A percentile compares a stretch with the other conserved stretches of the same genome.
Evolutionary conservation across 2,797 vertebrate species (phyloP).

Genomic region (Spizella passerina): DNA sequence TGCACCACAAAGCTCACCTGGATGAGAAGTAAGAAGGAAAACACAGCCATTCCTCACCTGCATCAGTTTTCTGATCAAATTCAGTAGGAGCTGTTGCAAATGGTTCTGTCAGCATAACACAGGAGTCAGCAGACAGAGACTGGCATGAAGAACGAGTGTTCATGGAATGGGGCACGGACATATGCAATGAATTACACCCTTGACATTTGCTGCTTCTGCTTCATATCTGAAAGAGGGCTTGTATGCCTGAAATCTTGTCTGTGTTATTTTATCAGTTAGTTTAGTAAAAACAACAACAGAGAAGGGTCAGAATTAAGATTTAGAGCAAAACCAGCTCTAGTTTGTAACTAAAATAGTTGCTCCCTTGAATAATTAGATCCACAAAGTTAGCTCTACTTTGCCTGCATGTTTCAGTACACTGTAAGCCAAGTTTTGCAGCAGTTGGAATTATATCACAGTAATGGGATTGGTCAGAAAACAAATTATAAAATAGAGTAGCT

Average conservation of each 20-base stretch:
- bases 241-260: not conserved
- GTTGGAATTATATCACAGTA: constrained; percentile 10
- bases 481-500: not conserved
- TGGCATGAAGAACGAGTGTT: not conserved
- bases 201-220: not conserved
- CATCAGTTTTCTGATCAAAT: not conserved
- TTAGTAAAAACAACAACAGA: not conserved
- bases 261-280: not conserved
- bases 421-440: not conserved
- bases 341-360: not conserved
- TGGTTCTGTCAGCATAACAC: not conserved
- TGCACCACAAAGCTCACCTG: not conserved
- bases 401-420: not conserved
- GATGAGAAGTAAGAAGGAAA: not conserved
- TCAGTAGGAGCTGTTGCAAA: not conserved
- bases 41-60: not conserved
- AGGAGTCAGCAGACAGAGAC: not conserved
- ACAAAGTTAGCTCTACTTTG: not conserved
- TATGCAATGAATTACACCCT: not conserved
- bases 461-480: constrained; percentile 10
- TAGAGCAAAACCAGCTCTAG: not conserved
- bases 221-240: not conserved
- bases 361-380: constrained; percentile 27
- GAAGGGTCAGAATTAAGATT: not conserved
- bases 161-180: not conserved